Evolutionary conservation across 2,888 invertebrate species (phyloP), one percentile per base, ranked within the genome.

Genomic region (Biston betularia): DNA sequence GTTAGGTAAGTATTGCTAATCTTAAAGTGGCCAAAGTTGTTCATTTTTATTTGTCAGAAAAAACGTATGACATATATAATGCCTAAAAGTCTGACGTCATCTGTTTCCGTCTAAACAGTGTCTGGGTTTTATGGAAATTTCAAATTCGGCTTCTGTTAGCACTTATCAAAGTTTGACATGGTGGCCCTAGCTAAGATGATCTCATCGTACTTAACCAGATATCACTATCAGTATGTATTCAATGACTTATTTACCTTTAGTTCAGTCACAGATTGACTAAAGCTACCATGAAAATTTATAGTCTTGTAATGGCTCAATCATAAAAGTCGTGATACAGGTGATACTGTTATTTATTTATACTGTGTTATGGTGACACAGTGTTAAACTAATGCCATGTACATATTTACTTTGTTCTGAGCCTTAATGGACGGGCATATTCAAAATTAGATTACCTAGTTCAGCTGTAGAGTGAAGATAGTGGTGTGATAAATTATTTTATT

Each of bases 311-410:
- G 8, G 38, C 14, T 53, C 38, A 3, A 53, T 3, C 52, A 53
- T 38, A 53, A 38, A 49, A 52, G 38, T 52, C 52, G 38, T 38
- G 38, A 52, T 52, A 52, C n/a, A 4, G 49, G 11, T 42, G 42
- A 6, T 12, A 6, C 10, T 44, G n/a, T 1, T 44, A 8, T 24
- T 12, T 11, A 48, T 48, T n/a, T n/a, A 48, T 24, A 34, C 24
- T n/a, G 38, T 38, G 35, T 38, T 8, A 35, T 9, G 4, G 49
- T 14, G 52, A 7, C 12, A 34, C 40, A 15, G 54, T 42, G 53
- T 24, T 52, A 12, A 52, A 54, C 40, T 42, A 7, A 52, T 38
- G 40, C 40, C 11, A 42, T 24, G 40, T 40, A 54, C 38, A 54
- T 40, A 53, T 53, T 38, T 53, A 24, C 42, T 38, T 53, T 53